These are phyloP conservation scores for Nomada ferruginata DNA, from an alignment of 2,888 invertebrate species.

Conservation along the genomic window DNA sequence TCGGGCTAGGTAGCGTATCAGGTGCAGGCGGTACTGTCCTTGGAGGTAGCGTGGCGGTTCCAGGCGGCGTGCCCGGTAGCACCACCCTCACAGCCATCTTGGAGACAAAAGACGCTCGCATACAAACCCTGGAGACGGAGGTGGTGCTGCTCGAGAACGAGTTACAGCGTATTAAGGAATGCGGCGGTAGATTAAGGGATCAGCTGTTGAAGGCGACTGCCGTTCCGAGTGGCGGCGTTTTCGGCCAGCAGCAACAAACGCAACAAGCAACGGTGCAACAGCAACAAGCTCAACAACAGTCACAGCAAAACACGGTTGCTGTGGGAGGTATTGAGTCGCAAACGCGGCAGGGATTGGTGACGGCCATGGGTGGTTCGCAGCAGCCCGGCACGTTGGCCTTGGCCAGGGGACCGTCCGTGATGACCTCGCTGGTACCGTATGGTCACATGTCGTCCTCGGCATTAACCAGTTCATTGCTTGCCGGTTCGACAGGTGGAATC, in stretches of 20 bases:
- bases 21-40: constrained; percentile 74
- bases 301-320: constrained; percentile 40
- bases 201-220: constrained; percentile 80
- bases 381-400: constrained; percentile 74
- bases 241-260: constrained; percentile 49
- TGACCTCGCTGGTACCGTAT: constrained; percentile 77
- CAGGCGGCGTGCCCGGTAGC: constrained; percentile 85
- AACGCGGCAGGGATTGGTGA: constrained; percentile 65
- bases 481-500: constrained; percentile 78
- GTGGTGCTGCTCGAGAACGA: constrained; percentile 92
- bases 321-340: constrained; percentile 69
- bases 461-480: constrained; percentile 80
- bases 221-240: constrained; percentile 75
- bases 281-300: constrained; percentile 56
- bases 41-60: constrained; percentile 82
- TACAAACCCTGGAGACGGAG: constrained; percentile 94
- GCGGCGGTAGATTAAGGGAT: constrained; percentile 81
- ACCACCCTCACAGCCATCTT: constrained; percentile 92
- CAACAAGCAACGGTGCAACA: constrained; percentile 81
- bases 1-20: constrained; percentile 73
- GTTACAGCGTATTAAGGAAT: constrained; percentile 87
- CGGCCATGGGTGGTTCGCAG: constrained; percentile 75
- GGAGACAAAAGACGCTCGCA: constrained; percentile 94
- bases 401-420: constrained; percentile 77
- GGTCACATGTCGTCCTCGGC: constrained; percentile 71